A percentile compares a stretch with the other conserved stretches of the same genome.
Conservation (phyloP, 2,888 invertebrate species). For the Epistrophella euchroma region DNA sequence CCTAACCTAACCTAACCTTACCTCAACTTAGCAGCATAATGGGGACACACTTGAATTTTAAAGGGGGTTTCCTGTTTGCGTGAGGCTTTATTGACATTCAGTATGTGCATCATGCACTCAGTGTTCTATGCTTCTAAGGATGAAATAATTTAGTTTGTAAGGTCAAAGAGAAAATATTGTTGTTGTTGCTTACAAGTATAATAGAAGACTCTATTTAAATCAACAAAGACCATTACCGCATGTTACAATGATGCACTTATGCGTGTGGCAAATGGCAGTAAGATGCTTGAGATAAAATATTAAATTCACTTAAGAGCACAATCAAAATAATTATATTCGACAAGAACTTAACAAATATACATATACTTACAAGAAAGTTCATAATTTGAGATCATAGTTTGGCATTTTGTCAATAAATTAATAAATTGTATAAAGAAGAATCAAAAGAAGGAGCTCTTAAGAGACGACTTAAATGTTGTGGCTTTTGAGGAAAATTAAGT, state of each 20-base stretch:
- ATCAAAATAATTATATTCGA: neutral
- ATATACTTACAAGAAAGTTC: neutral
- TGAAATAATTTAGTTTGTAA: constrained; percentile 12
- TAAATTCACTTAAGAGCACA: constrained; percentile 20
- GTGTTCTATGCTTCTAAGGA: neutral
- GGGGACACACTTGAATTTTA: constrained; percentile 7
- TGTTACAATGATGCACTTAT: constrained; percentile 10
- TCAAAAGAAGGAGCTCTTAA: neutral
- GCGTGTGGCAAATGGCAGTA: neutral
- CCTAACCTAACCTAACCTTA: neutral
- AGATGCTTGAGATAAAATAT: constrained; percentile 24
- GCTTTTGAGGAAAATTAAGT: neutral
- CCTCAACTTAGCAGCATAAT: neutral
- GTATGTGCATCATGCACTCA: neutral
- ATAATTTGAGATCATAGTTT: constrained; percentile 1
- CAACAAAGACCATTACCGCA: constrained; percentile 13
- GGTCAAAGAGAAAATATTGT: constrained; percentile 5
- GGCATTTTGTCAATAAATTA: neutral
- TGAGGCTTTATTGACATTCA: neutral
- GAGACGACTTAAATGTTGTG: neutral
- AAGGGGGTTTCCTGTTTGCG: neutral
- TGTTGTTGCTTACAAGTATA: neutral
- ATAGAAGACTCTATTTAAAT: constrained; percentile 12
- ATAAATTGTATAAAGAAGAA: neutral
- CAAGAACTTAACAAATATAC: constrained; percentile 3